phyloP scores from a whole-genome alignment of 2,888 invertebrate genomes.

The Drosophila lutescens region DNA sequence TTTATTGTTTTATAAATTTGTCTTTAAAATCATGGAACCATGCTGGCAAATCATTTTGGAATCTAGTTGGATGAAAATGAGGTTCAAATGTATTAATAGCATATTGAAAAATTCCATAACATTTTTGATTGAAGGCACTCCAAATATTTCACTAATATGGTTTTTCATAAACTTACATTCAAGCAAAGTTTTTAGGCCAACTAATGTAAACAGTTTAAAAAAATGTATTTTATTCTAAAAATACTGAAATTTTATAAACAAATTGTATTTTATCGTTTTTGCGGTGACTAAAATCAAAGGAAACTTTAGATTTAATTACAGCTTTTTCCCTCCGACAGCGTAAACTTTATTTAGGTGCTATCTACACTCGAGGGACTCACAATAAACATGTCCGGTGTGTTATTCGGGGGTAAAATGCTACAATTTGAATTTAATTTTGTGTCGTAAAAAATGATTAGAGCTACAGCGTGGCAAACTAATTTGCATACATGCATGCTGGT shows the following conservation, averaged over 20 bases:
- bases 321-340: background rate
- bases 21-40: background rate
- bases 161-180: background rate
- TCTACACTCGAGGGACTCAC: background rate
- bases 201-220: too few species aligned
- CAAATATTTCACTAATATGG: background rate
- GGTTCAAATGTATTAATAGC: too few species aligned
- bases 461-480: constrained; percentile 29
- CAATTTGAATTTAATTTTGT: constrained; percentile 41
- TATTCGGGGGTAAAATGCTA: constrained; percentile 2
- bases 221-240: too few species aligned
- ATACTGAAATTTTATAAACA: too few species aligned
- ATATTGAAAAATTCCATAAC: too few species aligned
- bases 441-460: constrained; percentile 41
- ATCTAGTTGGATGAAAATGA: background rate
- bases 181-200: too few species aligned
- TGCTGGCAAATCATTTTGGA: background rate
- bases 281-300: background rate
- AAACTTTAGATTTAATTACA: constrained; percentile 5
- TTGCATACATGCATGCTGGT: constrained; percentile 32
- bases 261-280: background rate
- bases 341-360: constrained; percentile 16
- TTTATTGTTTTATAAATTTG: background rate
- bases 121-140: too few species aligned
- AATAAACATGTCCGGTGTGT: constrained; percentile 22